phyloP scores from a whole-genome alignment of 1,140 invertebrate species.

The Elymnias hypermnestra region DNA sequence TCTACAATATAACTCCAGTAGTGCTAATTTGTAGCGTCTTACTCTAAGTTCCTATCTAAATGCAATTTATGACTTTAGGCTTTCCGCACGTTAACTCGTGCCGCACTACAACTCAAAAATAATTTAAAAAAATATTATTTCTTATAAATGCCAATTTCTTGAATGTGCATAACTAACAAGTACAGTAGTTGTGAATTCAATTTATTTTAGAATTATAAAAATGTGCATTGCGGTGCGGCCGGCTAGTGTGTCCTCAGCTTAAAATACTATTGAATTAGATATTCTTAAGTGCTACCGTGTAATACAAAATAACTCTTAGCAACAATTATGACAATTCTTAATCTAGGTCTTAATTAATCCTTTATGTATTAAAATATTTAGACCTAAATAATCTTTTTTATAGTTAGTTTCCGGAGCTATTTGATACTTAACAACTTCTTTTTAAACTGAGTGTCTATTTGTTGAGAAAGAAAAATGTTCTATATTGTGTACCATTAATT shows the following conservation, averaged over 20 bases:
- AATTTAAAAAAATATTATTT: no score
- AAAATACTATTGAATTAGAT: neutral
- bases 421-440: no score
- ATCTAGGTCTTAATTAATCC: neutral
- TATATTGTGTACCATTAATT: no score
- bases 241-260: neutral
- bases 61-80: neutral
- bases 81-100: neutral
- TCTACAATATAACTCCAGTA: neutral
- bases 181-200: no score
- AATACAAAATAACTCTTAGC: neutral
- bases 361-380: neutral
- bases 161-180: no score
- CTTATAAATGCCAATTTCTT: no score
- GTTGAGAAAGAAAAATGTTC: no score
- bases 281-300: neutral
- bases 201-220: no score
- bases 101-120: neutral
- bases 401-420: no score
- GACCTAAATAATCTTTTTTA: no score
- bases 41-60: conserved; percentile 1
- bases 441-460: no score
- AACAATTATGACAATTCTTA: neutral
- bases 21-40: conserved; percentile 1
- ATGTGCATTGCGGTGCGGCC: neutral